These are phyloP conservation scores for Acrocera orbiculus DNA, from an alignment of 2,888 invertebrate species.

Conservation along the genomic window DNA sequence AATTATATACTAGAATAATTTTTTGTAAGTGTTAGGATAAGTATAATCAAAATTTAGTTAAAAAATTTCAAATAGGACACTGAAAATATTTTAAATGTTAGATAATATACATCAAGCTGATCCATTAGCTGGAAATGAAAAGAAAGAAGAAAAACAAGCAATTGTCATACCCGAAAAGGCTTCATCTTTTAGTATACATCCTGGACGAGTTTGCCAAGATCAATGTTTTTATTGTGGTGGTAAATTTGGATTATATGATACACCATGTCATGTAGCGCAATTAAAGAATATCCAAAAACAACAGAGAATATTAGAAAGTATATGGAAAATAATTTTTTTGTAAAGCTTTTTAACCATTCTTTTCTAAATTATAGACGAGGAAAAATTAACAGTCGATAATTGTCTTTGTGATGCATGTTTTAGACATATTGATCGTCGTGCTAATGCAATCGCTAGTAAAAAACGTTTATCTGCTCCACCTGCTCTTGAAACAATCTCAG, in stretches of 20 bases:
- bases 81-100: too few species aligned
- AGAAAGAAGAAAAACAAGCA: conserved; percentile 29
- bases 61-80: too few species aligned
- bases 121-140: conserved; percentile 12
- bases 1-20: neutral
- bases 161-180: conserved; percentile 77
- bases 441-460: conserved; percentile 50
- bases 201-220: conserved; percentile 62
- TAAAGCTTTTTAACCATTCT: neutral
- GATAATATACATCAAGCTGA: neutral
- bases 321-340: conserved; percentile 21
- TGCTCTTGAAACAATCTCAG: conserved; percentile 10
- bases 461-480: conserved; percentile 34
- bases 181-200: conserved; percentile 73
- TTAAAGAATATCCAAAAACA: conserved; percentile 68
- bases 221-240: conserved; percentile 78
- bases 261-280: conserved; percentile 74
- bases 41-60: too few species aligned
- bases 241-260: conserved; percentile 70
- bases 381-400: conserved; percentile 65
- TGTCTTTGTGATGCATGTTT: conserved; percentile 79
- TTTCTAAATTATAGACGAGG: conserved; percentile 40
- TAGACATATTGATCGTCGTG: conserved; percentile 67
- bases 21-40: too few species aligned
- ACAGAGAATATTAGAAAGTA: conserved; percentile 59